Evolutionary conservation across 1,140 invertebrate species (phyloP).

Genomic region (Drosophila navojoa): DNA sequence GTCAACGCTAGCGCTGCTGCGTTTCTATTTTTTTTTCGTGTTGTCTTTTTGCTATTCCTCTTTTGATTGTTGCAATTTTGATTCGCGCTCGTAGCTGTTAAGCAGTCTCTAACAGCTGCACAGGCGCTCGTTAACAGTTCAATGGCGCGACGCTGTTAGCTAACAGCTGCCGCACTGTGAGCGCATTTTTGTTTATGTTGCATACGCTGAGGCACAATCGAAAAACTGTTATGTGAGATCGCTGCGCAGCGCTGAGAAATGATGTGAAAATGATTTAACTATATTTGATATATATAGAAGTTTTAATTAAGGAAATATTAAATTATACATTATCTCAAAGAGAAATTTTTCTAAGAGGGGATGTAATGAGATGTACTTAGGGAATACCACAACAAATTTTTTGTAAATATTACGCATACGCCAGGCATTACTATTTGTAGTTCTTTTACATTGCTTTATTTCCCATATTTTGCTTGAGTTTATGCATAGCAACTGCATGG

Average conservation of each 20-base stretch:
- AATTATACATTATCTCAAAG: too few relatives aligned
- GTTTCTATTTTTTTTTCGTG: neutral
- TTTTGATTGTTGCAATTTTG: conserved; percentile 36
- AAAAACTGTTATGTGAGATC: conserved; percentile 2
- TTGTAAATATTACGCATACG: conserved; percentile 17
- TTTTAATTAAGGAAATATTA: too few relatives aligned
- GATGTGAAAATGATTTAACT: neutral
- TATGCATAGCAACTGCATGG: conserved; percentile 13
- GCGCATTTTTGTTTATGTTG: conserved; percentile 39
- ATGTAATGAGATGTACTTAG: too few relatives aligned
- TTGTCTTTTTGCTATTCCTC: neutral
- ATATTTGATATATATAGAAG: too few relatives aligned
- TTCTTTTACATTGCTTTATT: too few relatives aligned
- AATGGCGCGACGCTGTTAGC: conserved; percentile 38
- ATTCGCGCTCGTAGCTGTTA: conserved; percentile 28
- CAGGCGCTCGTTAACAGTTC: conserved; percentile 28
- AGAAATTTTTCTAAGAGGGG: too few relatives aligned
- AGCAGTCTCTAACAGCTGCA: conserved; percentile 5
- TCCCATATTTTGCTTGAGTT: too few relatives aligned
- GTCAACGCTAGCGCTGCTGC: conserved; percentile 4
- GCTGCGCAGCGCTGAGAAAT: neutral
- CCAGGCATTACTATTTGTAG: neutral
- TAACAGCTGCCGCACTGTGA: conserved; percentile 6
- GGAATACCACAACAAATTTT: too few relatives aligned
- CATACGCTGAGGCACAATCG: conserved; percentile 46